Evolutionary conservation across 1,140 invertebrate species (phyloP).

Genomic region (Cydia fagiglandana): DNA sequence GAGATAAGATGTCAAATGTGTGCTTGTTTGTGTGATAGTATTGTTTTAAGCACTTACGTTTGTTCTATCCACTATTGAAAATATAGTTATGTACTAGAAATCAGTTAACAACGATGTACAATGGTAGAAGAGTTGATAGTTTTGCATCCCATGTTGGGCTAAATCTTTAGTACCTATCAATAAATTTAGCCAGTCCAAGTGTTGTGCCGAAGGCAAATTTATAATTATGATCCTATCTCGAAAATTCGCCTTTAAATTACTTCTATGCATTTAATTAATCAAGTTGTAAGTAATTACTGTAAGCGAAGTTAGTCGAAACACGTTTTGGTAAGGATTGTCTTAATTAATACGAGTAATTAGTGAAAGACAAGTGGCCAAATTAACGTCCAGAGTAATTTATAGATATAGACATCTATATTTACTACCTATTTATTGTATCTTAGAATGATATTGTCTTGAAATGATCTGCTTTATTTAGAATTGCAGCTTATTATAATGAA

Average conservation of each 20-base stretch:
- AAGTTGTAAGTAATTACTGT: slow-evolving; percentile 17
- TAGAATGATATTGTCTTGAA: slow-evolving; percentile 17
- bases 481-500: slow-evolving; percentile 5
- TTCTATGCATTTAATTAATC: slow-evolving; percentile 27
- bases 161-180: background rate
- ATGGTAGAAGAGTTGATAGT: background rate
- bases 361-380: slow-evolving; percentile 74
- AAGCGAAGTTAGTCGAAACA: slow-evolving; percentile 8
- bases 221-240: background rate
- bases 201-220: slow-evolving; percentile 7
- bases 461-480: slow-evolving; percentile 10
- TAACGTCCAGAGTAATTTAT: slow-evolving; percentile 64
- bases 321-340: slow-evolving; percentile 39
- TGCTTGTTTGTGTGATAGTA: slow-evolving; percentile 37
- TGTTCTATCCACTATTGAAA: background rate
- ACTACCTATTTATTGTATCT: slow-evolving; percentile 36
- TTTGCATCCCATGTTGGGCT: background rate
- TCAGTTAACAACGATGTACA: slow-evolving; percentile 6
- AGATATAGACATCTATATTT: slow-evolving; percentile 38
- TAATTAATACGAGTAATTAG: slow-evolving; percentile 52
- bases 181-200: slow-evolving; percentile 1
- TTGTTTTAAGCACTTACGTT: slow-evolving; percentile 30
- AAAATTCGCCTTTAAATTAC: slow-evolving; percentile 3
- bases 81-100: background rate
- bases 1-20: slow-evolving; percentile 26